Base-by-base conservation (phyloP, 2,113 vertebrate genomes). In the Otus sunia region DNA sequence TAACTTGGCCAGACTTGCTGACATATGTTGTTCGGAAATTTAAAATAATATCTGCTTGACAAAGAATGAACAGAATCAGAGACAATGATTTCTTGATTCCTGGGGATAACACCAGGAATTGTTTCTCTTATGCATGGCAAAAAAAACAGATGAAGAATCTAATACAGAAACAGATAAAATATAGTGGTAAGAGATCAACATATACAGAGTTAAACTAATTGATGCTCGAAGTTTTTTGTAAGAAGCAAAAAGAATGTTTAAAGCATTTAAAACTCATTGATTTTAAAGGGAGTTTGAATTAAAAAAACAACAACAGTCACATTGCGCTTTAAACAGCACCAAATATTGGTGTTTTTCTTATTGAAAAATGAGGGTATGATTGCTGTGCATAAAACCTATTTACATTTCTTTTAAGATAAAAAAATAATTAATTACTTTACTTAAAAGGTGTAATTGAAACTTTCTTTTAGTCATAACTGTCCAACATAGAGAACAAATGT, bases 1-100 rank as follows among this genome's bases (percentile, higher is more conserved):
- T 99, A 94, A 99, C 99, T 98, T 99, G 99, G 79, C 99, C 99
- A 77, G 99, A 99, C 94, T 99, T 99, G 98, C 99, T 99, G 97
- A 99, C 99, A 50, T 99, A 99, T 8, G 98, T 99, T 95, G 99
- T 99, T 97, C 99, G 99, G 90, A 99, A 99, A 98, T 99, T 99
- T 97, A 99, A 99, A 98, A 99, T 98, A 92, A 99, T 99, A 97
- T 99, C 99, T 99, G 98, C 93, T 96, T 97, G 96, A 84, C 92
- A 90, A 92, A 97, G 67, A 97, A 85, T 41, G 60, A 96, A 96
- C 10, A 92, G 69, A 85, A 58, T 96, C 26, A 97, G 88, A 94
- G 16, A 77, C 17, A 66, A 20, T 1, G 15, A 55, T 41, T 66
- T 88, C 55, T 63, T 53, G 50, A 73, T 88, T 92, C 78, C 72